Evolutionary conservation across 2,113 vertebrate species (phyloP).

Genomic region (Eurystomus gularis): DNA sequence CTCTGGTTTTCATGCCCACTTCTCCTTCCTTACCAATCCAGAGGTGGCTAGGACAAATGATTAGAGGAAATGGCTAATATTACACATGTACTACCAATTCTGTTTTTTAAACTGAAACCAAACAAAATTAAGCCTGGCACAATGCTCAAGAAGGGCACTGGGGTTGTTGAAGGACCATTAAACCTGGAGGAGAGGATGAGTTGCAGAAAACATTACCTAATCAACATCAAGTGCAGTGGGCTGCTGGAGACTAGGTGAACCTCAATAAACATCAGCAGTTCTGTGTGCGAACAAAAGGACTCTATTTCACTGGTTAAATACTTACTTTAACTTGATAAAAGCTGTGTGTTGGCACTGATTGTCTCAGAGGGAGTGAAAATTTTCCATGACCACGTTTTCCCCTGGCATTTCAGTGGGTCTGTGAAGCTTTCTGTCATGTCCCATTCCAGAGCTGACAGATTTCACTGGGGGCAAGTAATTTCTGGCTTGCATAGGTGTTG

Average conservation of each 20-base stretch:
- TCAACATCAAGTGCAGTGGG: not conserved
- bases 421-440: not conserved
- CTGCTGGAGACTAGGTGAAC: not conserved
- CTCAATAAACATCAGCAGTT: not conserved
- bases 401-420: not conserved
- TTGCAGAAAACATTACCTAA: not conserved
- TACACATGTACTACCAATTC: not conserved
- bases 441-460: not conserved
- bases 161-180: not conserved
- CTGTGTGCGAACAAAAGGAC: not conserved
- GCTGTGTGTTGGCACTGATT: not conserved
- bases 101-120: not conserved
- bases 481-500: not conserved
- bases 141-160: not conserved
- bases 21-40: not conserved
- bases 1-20: accelerated
- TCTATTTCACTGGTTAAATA: not conserved
- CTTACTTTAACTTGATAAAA: not conserved
- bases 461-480: not conserved
- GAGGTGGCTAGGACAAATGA: not conserved
- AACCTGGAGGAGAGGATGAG: not conserved
- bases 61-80: not conserved
- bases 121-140: not conserved
- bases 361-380: not conserved
- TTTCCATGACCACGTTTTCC: accelerated